Evolutionary conservation across 2,888 invertebrate genomes (phyloP), one percentile per base, ranked within the genome.

Genomic region (Coenonympha glycerion): DNA sequence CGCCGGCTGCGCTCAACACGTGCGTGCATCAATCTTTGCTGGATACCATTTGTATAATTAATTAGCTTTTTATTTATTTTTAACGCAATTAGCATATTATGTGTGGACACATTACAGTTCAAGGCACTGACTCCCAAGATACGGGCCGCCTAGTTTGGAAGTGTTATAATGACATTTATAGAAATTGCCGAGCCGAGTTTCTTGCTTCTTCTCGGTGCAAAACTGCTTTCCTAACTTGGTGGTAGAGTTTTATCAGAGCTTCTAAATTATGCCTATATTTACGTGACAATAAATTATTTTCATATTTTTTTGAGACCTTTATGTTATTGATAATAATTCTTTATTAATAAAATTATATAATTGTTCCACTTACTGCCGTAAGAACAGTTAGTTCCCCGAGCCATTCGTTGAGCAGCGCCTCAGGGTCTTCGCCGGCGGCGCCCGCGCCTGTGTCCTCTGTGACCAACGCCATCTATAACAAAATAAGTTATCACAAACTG

Each of bases 321-420:
- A n/a, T n/a, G n/a, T n/a, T n/a, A n/a, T n/a, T n/a, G n/a, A n/a
- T n/a, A n/a, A n/a, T n/a, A n/a, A n/a, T n/a, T n/a, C n/a, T n/a
- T n/a, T n/a, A n/a, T n/a, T n/a, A n/a, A n/a, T n/a, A n/a, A n/a
- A n/a, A n/a, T n/a, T n/a, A n/a, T n/a, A n/a, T n/a, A n/a, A n/a
- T n/a, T n/a, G n/a, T n/a, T n/a, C n/a, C n/a, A 89, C 91, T 90
- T 73, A 93, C 93, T 88, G 91, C 91, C 41, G 92, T 91, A 49
- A 93, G 88, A 58, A 89, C 92, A 66, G 92, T 92, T 63, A 93
- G 89, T 75, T 93, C 93, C 55, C 92, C 93, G 8, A 93, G 88
- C 93, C 93, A 93, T 69, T 92, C 92, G 83, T 93, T 92, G 62
- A 93, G 89, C 61, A 93, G 88, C 62, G 92, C 91, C 71, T 92